Evolutionary conservation across 2,113 vertebrate species (phyloP), one percentile per base, ranked within the genome.

Genomic region (Phocoena phocoena): DNA sequence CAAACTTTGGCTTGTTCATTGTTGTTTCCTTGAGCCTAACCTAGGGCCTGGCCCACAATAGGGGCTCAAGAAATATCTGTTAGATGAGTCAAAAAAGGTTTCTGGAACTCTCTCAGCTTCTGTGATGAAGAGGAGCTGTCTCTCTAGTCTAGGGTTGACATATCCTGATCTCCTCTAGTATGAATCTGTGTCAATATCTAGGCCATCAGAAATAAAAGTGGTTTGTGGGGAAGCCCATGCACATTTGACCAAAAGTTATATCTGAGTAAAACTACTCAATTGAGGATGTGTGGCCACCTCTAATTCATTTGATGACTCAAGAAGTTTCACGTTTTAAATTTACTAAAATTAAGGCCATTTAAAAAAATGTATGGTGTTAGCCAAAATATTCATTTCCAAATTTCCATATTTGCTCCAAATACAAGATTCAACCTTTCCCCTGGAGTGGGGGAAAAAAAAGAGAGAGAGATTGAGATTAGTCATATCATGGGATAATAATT

Each of bases 361-460:
- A 17, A 80, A 89, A 55, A 70, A 15, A 18, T 53, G 50, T 58
- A 67, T 21, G 6, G 3, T 92, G 5, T 47, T 74, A 67, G 65
- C 77, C 6, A 87, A 82, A 88, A 85, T 71, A 41, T 81, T 82
- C 6, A 90, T 88, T 88, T 90, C 36, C 13, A 88, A 62, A 36
- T 90, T 96, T 87, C 60, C 74, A 36, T 68, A 44, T 77, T 84
- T 80, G 83, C 26, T 90, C n/a, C 33, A 94, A 96, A 41, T 77
- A 73, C 71, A 18, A 93, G 50, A 83, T 31, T 36, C 9, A 82
- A 15, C 2, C 10, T 8, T 80, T 84, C 7, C 28, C 15, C 20
- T 91, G 33, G 20, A 41, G 53, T 80, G 77, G 77, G 8, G 3
- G 15, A 80, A 58, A 47, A 38, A 70, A 44, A 2, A 47, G 11